These are phyloP conservation scores for Wiebesia pumilae DNA, from an alignment of 1,140 invertebrate genomes.

Conservation along the genomic window DNA sequence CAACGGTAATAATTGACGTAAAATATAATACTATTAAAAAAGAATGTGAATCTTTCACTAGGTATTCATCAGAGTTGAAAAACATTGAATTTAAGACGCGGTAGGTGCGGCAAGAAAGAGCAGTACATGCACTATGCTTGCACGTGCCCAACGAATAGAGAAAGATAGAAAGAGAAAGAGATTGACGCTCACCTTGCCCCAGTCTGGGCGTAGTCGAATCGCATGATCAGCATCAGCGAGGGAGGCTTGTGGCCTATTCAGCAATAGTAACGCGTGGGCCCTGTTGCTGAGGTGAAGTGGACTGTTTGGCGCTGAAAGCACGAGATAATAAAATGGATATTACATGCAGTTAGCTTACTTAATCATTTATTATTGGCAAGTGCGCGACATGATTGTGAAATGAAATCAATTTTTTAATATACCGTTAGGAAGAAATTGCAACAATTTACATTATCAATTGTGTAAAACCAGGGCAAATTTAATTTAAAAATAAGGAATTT, in stretches of 20 bases:
- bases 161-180: neutral
- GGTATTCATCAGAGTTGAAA: neutral
- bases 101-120: neutral
- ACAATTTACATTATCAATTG: too few species aligned
- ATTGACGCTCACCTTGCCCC: slow-evolving; percentile 80
- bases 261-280: slow-evolving; percentile 79
- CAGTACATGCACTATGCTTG: neutral
- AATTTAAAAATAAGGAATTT: too few species aligned
- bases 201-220: slow-evolving; percentile 80
- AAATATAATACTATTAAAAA: too few species aligned
- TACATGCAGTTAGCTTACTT: neutral
- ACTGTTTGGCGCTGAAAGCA: slow-evolving; percentile 80
- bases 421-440: neutral
- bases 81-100: neutral
- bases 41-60: neutral
- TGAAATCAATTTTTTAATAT: neutral
- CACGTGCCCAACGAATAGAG: neutral
- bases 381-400: too few species aligned
- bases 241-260: slow-evolving; percentile 81
- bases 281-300: slow-evolving; percentile 82
- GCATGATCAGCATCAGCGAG: slow-evolving; percentile 82
- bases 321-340: slow-evolving; percentile 11
- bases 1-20: too few species aligned
- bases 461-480: too few species aligned
- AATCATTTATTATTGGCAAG: too few species aligned